Conservation (phyloP, 2,797 vertebrate species). For the Argentina silus region DNA sequence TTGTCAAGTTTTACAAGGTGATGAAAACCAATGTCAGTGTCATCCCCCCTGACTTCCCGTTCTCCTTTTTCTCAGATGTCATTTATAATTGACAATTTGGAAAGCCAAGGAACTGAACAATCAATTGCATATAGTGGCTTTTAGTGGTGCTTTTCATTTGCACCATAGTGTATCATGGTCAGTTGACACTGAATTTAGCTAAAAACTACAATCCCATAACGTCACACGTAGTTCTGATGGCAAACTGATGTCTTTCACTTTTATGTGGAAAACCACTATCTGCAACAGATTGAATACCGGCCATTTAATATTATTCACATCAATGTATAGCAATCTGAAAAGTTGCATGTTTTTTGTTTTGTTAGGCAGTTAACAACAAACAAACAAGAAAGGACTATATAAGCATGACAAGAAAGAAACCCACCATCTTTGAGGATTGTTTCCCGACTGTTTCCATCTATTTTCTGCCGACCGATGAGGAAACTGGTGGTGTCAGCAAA, state of each 20-base stretch:
- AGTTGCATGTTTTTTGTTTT: not conserved
- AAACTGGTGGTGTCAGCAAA: constrained; percentile 99
- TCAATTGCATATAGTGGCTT: not conserved
- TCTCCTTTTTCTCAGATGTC: not conserved
- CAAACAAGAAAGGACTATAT: not conserved
- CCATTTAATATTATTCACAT: too few relatives aligned
- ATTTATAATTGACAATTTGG: not conserved
- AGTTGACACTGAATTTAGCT: too few relatives aligned
- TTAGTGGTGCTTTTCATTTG: not conserved
- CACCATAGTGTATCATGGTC: too few relatives aligned
- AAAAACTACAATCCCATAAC: too few relatives aligned
- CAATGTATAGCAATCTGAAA: too few relatives aligned
- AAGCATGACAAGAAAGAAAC: constrained; percentile 32
- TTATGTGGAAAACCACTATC: too few relatives aligned
- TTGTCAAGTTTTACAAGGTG: not conserved
- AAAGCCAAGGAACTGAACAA: not conserved
- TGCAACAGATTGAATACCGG: too few relatives aligned
- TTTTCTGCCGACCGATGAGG: constrained; percentile 94
- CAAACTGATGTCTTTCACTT: too few relatives aligned
- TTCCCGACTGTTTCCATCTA: constrained; percentile 89
- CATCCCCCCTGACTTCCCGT: not conserved
- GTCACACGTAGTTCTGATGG: too few relatives aligned
- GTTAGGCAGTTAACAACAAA: not conserved
- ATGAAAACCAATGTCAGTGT: too few relatives aligned
- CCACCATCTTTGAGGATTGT: constrained; percentile 96